A percentile compares a stretch with the other conserved stretches of the same genome.
Evolutionary conservation across 2,113 vertebrate species (phyloP).

Genomic region (Sus scrofa): DNA sequence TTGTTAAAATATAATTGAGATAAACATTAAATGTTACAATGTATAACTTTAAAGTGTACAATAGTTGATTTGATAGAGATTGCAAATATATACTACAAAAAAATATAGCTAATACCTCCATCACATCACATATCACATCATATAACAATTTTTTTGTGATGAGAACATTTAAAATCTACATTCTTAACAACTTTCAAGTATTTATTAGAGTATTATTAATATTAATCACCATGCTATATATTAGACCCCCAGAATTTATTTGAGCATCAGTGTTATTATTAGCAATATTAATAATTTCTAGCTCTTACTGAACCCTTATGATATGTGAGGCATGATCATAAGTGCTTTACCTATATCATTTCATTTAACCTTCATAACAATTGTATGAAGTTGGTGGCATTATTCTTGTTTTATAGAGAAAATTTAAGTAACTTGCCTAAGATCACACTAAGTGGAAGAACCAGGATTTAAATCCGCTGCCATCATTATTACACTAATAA

Average conservation of each 20-base stretch:
- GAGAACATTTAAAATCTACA: neutral
- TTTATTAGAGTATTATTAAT: neutral
- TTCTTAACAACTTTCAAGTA: neutral
- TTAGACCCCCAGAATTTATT: neutral
- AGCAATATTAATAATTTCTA: neutral
- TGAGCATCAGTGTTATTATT: neutral
- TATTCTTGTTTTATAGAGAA: slow-evolving; percentile 8
- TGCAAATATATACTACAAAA: neutral
- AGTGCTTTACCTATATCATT: neutral
- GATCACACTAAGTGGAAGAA: neutral
- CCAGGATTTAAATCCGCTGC: neutral
- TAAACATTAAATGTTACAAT: neutral
- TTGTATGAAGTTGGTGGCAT: neutral
- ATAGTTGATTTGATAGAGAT: neutral
- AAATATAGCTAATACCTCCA: neutral
- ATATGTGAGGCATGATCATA: neutral
- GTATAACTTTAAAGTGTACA: neutral
- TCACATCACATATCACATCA: neutral
- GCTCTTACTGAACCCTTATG: neutral
- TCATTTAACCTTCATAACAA: neutral
- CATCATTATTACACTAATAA: neutral
- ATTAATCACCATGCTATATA: neutral
- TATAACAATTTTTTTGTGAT: neutral
- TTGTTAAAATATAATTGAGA: neutral
- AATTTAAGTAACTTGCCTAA: neutral